A percentile compares a stretch with the other conserved stretches of the same genome.
These are phyloP conservation scores for Notechis scutatus DNA, from an alignment of 2,113 vertebrate genomes.

Conservation along the genomic window DNA sequence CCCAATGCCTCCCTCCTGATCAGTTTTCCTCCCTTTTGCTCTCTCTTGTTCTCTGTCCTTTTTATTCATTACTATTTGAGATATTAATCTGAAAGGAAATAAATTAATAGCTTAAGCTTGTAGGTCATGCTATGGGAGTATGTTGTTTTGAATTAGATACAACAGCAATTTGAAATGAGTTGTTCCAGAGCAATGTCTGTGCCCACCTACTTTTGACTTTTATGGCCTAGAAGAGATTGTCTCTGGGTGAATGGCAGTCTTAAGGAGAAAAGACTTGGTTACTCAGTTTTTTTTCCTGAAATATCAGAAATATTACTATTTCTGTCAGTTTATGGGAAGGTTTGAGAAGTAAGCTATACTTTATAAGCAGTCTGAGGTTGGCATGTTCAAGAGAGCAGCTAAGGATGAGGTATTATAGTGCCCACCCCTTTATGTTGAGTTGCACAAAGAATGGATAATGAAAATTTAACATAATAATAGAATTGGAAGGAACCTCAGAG, in stretches of 20 bases:
- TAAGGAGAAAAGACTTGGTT: not conserved
- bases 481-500: not conserved
- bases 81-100: conserved; percentile 59
- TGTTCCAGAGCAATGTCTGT: not conserved
- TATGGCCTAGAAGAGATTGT: not conserved
- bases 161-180: not conserved
- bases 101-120: conserved; percentile 60
- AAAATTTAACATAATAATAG: not conserved
- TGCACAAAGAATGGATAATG: not conserved
- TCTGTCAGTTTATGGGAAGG: not conserved
- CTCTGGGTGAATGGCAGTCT: not conserved
- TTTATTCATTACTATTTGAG: conserved; percentile 62
- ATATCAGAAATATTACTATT: not conserved
- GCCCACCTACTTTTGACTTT: not conserved
- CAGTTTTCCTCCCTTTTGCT: conserved; percentile 9
- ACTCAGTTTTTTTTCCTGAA: not conserved
- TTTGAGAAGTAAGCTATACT: not conserved
- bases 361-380: not conserved
- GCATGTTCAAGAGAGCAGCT: not conserved
- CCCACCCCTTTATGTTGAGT: not conserved
- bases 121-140: conserved; percentile 58
- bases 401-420: not conserved
- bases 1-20: not conserved
- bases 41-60: conserved; percentile 20
- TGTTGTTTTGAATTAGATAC: conserved; percentile 39